phyloP scores from a whole-genome alignment of 2,113 vertebrate genomes.

The Cyprinodon brontotheroides region DNA sequence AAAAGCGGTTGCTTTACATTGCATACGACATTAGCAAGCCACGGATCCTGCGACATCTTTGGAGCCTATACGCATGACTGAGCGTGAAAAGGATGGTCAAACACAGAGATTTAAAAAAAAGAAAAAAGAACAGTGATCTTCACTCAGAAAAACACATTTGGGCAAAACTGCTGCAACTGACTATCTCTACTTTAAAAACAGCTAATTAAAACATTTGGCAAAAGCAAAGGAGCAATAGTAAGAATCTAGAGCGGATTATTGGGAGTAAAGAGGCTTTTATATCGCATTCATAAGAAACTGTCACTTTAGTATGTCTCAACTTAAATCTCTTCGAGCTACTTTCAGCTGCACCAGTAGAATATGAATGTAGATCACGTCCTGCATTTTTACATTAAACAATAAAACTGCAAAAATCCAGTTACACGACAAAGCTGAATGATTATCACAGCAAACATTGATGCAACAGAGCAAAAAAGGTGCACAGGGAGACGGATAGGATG shows the following conservation, averaged over 20 bases:
- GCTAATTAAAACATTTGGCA: constrained; percentile 36
- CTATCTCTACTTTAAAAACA: constrained; percentile 27
- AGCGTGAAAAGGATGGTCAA: constrained; percentile 14
- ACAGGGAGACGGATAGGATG: not conserved
- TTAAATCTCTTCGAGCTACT: constrained; percentile 34
- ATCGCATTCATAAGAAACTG: constrained; percentile 71
- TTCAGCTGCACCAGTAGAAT: constrained; percentile 27
- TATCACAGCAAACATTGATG: constrained; percentile 34
- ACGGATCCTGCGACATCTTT: constrained; percentile 63
- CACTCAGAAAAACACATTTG: constrained; percentile 46
- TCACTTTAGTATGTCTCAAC: not conserved
- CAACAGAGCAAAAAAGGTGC: constrained; percentile 26
- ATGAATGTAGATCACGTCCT: constrained; percentile 21
- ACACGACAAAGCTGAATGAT: constrained; percentile 15
- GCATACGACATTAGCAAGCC: constrained; percentile 62
- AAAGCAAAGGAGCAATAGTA: too few relatives aligned
- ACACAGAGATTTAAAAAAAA: constrained; percentile 23
- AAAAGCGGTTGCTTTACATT: constrained; percentile 33
- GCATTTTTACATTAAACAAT: constrained; percentile 13
- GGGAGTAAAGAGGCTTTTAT: too few relatives aligned
- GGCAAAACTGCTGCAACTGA: constrained; percentile 27
- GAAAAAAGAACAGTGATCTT: constrained; percentile 10
- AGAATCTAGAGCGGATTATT: constrained; percentile 67
- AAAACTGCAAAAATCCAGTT: constrained; percentile 39
- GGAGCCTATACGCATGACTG: constrained; percentile 55